phyloP scores from a whole-genome alignment of 2,888 invertebrate species.

The Lasioglossum calceatum region DNA sequence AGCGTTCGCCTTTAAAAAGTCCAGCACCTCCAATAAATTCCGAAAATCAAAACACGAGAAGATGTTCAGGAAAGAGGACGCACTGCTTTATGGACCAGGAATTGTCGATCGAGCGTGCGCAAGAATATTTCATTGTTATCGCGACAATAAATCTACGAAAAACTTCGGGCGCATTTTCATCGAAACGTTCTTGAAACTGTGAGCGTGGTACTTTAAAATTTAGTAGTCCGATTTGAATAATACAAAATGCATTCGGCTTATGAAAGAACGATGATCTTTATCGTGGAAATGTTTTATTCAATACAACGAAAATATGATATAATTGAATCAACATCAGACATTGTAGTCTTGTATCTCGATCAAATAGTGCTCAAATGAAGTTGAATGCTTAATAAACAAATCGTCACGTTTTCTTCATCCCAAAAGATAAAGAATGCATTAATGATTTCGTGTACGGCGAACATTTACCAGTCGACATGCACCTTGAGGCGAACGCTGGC shows the following conservation, averaged over 20 bases:
- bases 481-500: background rate
- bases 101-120: background rate
- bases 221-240: background rate
- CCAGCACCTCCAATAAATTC: background rate
- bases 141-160: background rate
- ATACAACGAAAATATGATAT: no score
- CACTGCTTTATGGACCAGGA: background rate
- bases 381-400: no score
- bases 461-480: background rate
- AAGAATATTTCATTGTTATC: background rate
- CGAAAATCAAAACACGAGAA: slow-evolving; percentile 6
- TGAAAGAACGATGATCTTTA: background rate
- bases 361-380: no score
- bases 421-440: no score
- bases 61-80: background rate
- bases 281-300: background rate
- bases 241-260: background rate
- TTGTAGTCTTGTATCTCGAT: no score
- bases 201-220: background rate
- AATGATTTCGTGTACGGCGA: no score
- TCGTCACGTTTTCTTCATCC: no score
- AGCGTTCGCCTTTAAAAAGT: background rate
- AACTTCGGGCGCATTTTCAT: background rate
- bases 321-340: no score
- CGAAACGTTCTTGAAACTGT: background rate